A percentile compares a stretch with the other conserved stretches of the same genome.
Conservation (phyloP, 2,888 invertebrate species). For the Agonopterix alstromeriana region DNA sequence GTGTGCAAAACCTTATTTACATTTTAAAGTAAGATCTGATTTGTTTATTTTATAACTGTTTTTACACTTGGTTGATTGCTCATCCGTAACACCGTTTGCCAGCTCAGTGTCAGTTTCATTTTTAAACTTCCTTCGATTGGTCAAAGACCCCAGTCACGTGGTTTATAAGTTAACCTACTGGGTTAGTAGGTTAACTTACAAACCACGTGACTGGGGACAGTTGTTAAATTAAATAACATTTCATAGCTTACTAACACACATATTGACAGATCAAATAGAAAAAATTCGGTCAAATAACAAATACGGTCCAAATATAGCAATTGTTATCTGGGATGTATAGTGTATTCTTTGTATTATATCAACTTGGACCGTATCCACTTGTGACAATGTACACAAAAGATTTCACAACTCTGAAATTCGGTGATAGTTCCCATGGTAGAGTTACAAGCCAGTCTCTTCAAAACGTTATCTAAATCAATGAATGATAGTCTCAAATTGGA, state of each 20-base stretch:
- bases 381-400: conserved; percentile 20
- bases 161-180: conserved; percentile 3
- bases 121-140: neutral
- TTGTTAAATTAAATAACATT: neutral
- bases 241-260: too few species aligned
- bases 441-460: conserved; percentile 5
- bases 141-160: conserved; percentile 1
- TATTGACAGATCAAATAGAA: too few species aligned
- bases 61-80: too few species aligned
- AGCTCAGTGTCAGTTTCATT: too few species aligned
- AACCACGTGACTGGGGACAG: conserved; percentile 1
- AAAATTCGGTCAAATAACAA: conserved; percentile 4
- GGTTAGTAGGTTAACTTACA: conserved; percentile 3
- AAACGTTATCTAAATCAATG: too few species aligned
- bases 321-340: conserved; percentile 23
- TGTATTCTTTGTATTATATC: conserved; percentile 20
- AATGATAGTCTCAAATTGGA: too few species aligned
- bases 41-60: too few species aligned
- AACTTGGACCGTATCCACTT: conserved; percentile 15
- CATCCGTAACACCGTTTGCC: too few species aligned
- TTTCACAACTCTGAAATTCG: conserved; percentile 39
- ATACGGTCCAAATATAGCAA: neutral
- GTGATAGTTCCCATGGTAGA: conserved; percentile 33
- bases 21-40: too few species aligned
- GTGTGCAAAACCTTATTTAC: too few species aligned